Conservation (phyloP, 2,888 invertebrate species). For the Sicus ferrugineus region DNA sequence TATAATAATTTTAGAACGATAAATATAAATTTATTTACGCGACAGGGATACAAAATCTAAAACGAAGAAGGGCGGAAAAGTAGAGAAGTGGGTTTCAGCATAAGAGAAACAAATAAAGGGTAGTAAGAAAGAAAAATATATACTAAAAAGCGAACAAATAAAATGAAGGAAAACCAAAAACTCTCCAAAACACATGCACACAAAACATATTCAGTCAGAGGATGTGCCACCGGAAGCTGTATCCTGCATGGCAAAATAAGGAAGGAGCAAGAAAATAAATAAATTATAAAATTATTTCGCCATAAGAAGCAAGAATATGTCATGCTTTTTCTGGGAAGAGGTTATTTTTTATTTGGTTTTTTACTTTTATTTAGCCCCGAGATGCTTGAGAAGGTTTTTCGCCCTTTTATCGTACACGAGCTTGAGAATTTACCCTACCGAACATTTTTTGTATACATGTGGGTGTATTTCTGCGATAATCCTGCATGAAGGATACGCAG, state of each 20-base stretch:
- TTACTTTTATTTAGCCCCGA: neutral
- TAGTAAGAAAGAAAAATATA: neutral
- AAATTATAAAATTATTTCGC: slow-evolving; percentile 64
- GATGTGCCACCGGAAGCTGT: slow-evolving; percentile 7
- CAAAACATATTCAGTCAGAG: slow-evolving; percentile 7
- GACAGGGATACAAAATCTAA: slow-evolving; percentile 38
- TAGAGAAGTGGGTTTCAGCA: neutral
- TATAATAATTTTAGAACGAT: slow-evolving; percentile 53
- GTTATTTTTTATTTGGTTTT: slow-evolving; percentile 28
- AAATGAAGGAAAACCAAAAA: neutral
- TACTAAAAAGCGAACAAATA: neutral
- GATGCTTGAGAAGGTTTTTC: neutral
- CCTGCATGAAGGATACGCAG: slow-evolving; percentile 59
- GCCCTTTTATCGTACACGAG: too few relatives aligned
- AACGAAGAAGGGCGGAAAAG: slow-evolving; percentile 15
- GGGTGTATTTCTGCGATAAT: slow-evolving; percentile 48
- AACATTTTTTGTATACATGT: neutral
- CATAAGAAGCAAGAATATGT: slow-evolving; percentile 59
- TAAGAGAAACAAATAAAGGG: slow-evolving; percentile 13
- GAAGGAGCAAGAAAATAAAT: slow-evolving; percentile 52
- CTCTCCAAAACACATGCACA: too few relatives aligned
- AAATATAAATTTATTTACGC: slow-evolving; percentile 53
- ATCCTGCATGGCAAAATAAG: slow-evolving; percentile 8
- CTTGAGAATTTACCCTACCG: too few relatives aligned
- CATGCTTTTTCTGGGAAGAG: slow-evolving; percentile 44